phyloP scores from a whole-genome alignment of 1,140 invertebrate genomes.

The Brachionus rotundiformis region DNA sequence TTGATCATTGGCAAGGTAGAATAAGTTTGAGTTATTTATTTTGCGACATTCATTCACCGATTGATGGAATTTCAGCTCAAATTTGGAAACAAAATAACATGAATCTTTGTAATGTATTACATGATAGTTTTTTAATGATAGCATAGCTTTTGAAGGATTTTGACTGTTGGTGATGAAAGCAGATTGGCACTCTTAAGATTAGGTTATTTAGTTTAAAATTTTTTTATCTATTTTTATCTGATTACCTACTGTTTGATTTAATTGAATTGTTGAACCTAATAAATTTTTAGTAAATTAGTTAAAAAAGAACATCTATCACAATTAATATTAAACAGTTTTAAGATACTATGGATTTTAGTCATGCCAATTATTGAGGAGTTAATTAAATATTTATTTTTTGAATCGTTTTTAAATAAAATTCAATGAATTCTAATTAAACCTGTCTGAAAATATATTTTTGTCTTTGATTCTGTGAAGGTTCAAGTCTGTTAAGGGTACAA shows the following conservation, averaged over 20 bases:
- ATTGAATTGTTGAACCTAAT: neutral
- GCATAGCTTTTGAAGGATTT: neutral
- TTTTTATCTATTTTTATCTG: neutral
- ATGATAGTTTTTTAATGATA: neutral
- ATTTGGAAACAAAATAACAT: conserved; percentile 13
- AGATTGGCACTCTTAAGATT: neutral
- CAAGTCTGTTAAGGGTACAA: too few species aligned
- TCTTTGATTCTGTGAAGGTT: too few species aligned
- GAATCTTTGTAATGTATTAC: neutral
- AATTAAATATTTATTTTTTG: too few species aligned
- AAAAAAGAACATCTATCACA: too few species aligned
- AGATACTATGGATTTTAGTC: too few species aligned
- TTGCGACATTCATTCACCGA: neutral
- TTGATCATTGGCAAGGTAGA: conserved; percentile 6
- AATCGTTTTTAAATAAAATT: too few species aligned
- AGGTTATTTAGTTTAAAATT: neutral
- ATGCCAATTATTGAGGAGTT: too few species aligned
- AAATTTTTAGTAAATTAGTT: neutral
- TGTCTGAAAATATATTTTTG: too few species aligned
- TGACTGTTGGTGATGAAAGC: neutral
- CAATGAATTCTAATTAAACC: too few species aligned
- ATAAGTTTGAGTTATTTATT: neutral
- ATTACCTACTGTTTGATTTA: neutral
- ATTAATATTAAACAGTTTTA: too few species aligned
- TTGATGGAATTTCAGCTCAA: neutral